These are phyloP conservation scores for Eretmochelys imbricata DNA, from an alignment of 2,113 vertebrate species.

Conservation along the genomic window DNA sequence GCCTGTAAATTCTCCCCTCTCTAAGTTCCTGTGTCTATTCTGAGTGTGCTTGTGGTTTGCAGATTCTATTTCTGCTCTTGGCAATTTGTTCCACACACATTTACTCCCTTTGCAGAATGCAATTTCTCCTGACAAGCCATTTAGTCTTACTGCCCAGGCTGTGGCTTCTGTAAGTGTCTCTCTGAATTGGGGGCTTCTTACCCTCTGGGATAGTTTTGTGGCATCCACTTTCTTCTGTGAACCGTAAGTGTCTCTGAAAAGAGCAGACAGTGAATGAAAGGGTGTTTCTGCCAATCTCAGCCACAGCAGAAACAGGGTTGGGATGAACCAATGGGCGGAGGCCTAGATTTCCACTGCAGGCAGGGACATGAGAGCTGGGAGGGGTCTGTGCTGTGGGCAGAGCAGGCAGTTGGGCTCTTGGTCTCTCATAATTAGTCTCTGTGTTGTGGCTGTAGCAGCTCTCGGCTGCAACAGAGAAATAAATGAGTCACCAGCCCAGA, in stretches of 20 bases:
- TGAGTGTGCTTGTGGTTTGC: background rate
- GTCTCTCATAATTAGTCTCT: background rate
- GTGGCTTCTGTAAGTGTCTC: background rate
- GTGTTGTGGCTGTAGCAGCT: background rate
- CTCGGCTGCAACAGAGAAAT: conserved; percentile 10
- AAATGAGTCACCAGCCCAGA: background rate
- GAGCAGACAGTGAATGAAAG: accelerated
- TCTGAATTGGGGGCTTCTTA: background rate
- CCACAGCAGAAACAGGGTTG: background rate
- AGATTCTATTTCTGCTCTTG: conserved; percentile 33
- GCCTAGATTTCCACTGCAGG: conserved; percentile 42
- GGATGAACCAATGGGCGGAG: background rate
- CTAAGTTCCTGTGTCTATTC: background rate
- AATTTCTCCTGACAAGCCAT: background rate
- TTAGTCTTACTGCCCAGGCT: accelerated
- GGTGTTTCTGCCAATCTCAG: background rate
- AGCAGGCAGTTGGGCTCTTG: background rate
- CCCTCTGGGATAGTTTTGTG: background rate
- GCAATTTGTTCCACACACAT: background rate
- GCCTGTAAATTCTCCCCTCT: background rate
- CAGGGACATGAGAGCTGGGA: conserved; percentile 37
- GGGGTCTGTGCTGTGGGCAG: conserved; percentile 33
- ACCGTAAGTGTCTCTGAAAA: background rate
- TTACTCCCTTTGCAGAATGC: background rate
- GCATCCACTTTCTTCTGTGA: background rate